These are phyloP conservation scores for Oreortyx pictus DNA, from an alignment of 2,797 vertebrate genomes.

Conservation along the genomic window DNA sequence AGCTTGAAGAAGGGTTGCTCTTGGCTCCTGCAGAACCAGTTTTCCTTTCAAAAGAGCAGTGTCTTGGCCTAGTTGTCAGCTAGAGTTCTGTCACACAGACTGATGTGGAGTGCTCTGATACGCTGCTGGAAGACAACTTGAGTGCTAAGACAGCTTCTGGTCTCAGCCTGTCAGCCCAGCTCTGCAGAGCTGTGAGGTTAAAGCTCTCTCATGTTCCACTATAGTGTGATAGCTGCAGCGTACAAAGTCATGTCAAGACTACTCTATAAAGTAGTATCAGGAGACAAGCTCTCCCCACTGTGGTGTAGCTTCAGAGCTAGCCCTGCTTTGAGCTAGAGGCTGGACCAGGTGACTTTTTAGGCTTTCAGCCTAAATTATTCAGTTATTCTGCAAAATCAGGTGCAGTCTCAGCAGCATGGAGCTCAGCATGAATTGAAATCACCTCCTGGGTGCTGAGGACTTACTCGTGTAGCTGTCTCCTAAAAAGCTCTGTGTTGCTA, in stretches of 20 bases:
- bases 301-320: background rate
- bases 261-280: background rate
- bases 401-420: background rate
- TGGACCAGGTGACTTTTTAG: background rate
- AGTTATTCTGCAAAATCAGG: background rate
- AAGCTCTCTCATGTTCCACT: background rate
- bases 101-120: background rate
- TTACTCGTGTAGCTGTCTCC: background rate
- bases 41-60: background rate
- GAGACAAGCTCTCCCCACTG: background rate
- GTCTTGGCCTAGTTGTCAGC: background rate
- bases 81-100: background rate
- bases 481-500: background rate
- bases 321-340: background rate
- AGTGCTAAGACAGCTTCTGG: background rate
- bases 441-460: background rate
- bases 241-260: background rate
- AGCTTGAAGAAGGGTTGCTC: background rate
- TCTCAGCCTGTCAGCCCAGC: background rate
- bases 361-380: background rate
- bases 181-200: background rate
- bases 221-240: accelerated
- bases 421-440: background rate
- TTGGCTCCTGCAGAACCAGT: background rate
- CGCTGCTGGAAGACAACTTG: background rate